Percentiles rank a stretch among this genome's conserved stretches.
phyloP scores from a whole-genome alignment of 2,888 invertebrate genomes.

The Smittia aterrima region DNA sequence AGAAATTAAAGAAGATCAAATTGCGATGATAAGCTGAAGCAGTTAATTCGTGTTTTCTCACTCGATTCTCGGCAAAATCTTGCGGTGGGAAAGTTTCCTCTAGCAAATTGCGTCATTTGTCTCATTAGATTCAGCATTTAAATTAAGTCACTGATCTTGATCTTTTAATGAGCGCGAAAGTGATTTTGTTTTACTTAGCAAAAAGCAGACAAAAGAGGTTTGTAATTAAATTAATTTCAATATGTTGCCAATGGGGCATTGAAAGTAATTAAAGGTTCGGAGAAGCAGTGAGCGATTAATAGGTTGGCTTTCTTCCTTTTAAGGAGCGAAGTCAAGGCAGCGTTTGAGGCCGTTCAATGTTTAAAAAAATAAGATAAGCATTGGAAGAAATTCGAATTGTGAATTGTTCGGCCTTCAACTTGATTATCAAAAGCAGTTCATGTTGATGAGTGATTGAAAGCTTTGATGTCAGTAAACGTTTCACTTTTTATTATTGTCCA shows the following conservation, averaged over 20 bases:
- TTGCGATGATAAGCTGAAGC: not conserved
- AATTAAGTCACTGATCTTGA: conserved; percentile 3
- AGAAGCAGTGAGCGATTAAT: not conserved
- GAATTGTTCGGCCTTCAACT: conserved; percentile 10
- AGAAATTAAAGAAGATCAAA: not conserved
- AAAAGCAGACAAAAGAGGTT: not conserved
- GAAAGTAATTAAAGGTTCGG: conserved; percentile 16
- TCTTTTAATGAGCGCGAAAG: conserved; percentile 14
- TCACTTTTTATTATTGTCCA: conserved; percentile 9
- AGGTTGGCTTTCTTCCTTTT: conserved; percentile 10
- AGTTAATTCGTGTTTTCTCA: conserved; percentile 2
- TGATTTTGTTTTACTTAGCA: not conserved
- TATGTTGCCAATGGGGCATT: not conserved
- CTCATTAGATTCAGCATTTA: not conserved
- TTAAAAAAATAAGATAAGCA: conserved; percentile 7
- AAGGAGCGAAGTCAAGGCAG: conserved; percentile 19
- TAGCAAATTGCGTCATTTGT: not conserved
- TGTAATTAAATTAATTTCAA: not conserved
- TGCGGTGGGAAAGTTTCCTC: not conserved
- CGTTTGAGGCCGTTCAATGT: conserved; percentile 20
- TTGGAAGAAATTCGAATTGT: not conserved
- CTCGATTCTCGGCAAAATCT: not conserved
- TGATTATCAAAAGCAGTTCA: conserved; percentile 4
- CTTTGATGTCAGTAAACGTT: not conserved
- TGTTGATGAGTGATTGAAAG: not conserved